These are phyloP conservation scores for Anniella stebbinsi DNA, from an alignment of 2,797 vertebrate species.

Conservation along the genomic window DNA sequence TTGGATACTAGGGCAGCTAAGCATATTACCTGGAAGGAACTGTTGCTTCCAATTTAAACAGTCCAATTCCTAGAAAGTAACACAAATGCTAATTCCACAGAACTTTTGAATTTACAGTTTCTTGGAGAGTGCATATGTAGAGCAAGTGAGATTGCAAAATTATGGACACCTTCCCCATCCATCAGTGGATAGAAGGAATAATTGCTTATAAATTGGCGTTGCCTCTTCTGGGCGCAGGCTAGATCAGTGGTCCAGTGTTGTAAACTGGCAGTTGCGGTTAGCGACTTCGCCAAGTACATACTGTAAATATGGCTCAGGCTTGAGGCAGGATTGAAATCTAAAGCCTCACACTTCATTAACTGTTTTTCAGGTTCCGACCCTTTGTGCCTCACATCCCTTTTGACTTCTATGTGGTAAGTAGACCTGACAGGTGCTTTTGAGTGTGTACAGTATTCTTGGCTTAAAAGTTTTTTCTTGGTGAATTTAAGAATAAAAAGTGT, in stretches of 20 bases:
- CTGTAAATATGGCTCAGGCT: background rate
- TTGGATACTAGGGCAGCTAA: background rate
- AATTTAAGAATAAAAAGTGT: background rate
- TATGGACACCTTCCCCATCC: background rate
- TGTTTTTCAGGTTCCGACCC: constrained; percentile 89
- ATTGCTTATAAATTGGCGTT: no score
- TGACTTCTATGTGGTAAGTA: constrained; percentile 96
- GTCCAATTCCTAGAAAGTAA: background rate
- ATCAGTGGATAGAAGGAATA: background rate
- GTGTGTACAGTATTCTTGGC: background rate
- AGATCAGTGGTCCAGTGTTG: background rate
- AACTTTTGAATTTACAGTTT: background rate
- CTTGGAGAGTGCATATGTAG: background rate
- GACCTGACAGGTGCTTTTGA: accelerated
- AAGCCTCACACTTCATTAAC: background rate
- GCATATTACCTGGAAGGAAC: no score
- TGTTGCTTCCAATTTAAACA: background rate
- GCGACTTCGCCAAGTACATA: no score
- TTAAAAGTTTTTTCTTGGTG: background rate
- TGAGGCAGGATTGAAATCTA: background rate
- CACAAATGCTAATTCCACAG: background rate
- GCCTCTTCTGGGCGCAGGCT: background rate
- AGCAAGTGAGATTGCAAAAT: background rate
- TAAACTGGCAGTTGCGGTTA: no score
- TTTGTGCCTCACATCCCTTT: constrained; percentile 98